Percentiles rank a stretch among this genome's conserved stretches.
Evolutionary conservation across 2,888 invertebrate species (phyloP).

Genomic region (Drymonia ruficornis): DNA sequence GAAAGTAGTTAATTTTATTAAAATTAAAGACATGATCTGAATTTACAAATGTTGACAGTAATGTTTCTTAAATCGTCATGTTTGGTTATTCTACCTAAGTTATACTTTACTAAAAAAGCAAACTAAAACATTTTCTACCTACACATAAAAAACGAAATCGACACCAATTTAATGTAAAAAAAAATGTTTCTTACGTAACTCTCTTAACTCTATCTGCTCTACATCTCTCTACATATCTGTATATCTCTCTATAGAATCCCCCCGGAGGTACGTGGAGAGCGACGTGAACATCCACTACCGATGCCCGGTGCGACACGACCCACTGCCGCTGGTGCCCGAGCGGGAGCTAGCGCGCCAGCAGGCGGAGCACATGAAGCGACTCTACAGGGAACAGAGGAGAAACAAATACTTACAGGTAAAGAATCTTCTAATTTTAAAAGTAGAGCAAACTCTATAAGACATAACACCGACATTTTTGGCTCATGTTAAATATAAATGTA

Average conservation of each 20-base stretch:
- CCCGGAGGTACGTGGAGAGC: slow-evolving; percentile 95
- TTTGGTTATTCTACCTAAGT: no score
- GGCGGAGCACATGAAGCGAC: slow-evolving; percentile 95
- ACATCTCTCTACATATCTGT: background rate
- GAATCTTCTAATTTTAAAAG: background rate
- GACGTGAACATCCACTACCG: slow-evolving; percentile 98
- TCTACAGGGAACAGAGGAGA: slow-evolving; percentile 95
- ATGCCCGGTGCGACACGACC: slow-evolving; percentile 94
- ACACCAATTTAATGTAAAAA: no score
- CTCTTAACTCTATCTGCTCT: background rate
- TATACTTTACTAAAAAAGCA: no score
- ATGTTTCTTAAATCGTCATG: no score
- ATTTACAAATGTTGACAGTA: background rate
- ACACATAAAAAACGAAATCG: no score
- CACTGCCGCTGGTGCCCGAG: slow-evolving; percentile 94
- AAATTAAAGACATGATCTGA: slow-evolving; percentile 12
- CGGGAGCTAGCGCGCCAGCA: slow-evolving; percentile 94
- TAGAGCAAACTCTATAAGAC: background rate
- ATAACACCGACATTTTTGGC: no score
- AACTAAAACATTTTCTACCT: no score
- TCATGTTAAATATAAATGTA: no score
- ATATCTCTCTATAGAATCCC: slow-evolving; percentile 89
- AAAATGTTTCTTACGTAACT: no score
- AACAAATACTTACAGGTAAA: slow-evolving; percentile 93
- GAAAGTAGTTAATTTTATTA: slow-evolving; percentile 37